phyloP scores from a whole-genome alignment of 2,113 vertebrate genomes.

The Connochaetes taurinus region DNA sequence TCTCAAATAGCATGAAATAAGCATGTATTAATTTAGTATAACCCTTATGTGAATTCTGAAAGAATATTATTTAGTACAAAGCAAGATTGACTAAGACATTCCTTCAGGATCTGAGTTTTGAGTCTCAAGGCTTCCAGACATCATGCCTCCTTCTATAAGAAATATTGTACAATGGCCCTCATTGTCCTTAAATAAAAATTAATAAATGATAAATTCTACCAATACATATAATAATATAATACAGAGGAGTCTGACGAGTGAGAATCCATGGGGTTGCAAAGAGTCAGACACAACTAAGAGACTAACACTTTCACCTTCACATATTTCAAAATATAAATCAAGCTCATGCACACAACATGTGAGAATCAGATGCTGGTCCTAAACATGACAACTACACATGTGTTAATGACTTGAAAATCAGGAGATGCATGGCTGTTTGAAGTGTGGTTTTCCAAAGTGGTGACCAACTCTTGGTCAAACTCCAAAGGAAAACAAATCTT shows the following conservation, averaged over 20 bases:
- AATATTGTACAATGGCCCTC: background rate
- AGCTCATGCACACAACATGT: background rate
- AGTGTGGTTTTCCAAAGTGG: background rate
- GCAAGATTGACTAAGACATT: background rate
- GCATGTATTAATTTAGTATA: background rate
- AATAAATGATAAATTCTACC: background rate
- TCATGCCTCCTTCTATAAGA: background rate
- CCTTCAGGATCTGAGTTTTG: background rate
- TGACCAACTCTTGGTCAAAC: background rate
- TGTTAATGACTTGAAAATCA: background rate
- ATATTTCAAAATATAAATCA: background rate
- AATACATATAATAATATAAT: background rate
- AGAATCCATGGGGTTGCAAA: background rate
- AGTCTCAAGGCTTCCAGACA: background rate
- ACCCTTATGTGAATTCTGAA: background rate
- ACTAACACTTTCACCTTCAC: background rate
- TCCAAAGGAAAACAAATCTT: background rate
- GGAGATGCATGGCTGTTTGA: background rate
- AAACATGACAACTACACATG: background rate
- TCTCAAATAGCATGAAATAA: background rate
- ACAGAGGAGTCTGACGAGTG: background rate
- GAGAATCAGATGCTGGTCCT: background rate
- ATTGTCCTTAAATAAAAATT: constrained; percentile 21
- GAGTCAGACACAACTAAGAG: background rate
- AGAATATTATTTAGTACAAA: background rate